Conservation (phyloP, 2,113 vertebrate species). For the Danionella cerebrum region DNA sequence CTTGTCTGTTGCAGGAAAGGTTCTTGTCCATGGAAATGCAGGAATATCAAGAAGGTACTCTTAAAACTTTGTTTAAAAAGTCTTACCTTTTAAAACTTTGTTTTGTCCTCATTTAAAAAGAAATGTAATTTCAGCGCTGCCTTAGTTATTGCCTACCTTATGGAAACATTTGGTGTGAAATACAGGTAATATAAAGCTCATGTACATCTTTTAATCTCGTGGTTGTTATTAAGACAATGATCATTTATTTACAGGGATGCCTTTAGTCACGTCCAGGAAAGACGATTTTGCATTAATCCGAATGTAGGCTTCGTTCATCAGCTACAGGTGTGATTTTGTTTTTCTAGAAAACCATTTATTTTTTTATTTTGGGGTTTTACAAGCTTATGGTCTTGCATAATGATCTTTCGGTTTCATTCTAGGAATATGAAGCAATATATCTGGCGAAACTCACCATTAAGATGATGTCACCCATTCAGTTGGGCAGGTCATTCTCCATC, state of each 20-base stretch:
- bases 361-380: too few relatives aligned
- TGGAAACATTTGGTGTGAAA: constrained; percentile 98
- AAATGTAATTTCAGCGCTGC: constrained; percentile 76
- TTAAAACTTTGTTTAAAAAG: too few relatives aligned
- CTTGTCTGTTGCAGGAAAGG: constrained; percentile 73
- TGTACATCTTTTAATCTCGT: neutral
- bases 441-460: constrained; percentile 95
- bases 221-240: neutral
- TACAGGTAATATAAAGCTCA: constrained; percentile 74
- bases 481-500: constrained; percentile 84
- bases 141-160: constrained; percentile 98
- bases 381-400: neutral
- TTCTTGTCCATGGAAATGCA: constrained; percentile 97
- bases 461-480: constrained; percentile 94
- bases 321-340: constrained; percentile 74
- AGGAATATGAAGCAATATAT: constrained; percentile 99
- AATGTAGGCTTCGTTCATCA: constrained; percentile 98
- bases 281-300: constrained; percentile 98
- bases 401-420: constrained; percentile 17
- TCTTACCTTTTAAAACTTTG: too few relatives aligned
- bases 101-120: too few relatives aligned
- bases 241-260: constrained; percentile 72
- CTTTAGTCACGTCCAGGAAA: constrained; percentile 96
- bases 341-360: too few relatives aligned
- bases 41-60: constrained; percentile 96